These are phyloP conservation scores for Anthophora plumipes DNA, from an alignment of 2,888 invertebrate species.

Conservation along the genomic window DNA sequence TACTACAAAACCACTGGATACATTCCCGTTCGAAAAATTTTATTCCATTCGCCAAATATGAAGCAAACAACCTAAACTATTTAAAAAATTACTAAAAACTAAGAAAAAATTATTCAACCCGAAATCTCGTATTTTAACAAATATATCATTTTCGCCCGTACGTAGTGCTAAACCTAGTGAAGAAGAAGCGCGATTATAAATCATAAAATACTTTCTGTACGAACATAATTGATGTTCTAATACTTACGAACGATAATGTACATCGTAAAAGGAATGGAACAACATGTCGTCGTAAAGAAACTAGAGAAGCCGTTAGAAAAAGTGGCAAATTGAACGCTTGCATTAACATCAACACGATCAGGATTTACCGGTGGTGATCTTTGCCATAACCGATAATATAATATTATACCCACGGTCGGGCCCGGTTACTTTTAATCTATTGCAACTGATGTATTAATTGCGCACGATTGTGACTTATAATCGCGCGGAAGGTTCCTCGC, in stretches of 20 bases:
- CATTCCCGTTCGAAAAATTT: too few species aligned
- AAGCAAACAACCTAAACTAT: background rate
- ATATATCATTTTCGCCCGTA: too few species aligned
- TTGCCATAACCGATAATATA: slow-evolving; percentile 41
- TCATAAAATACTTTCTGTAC: too few species aligned
- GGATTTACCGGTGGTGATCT: slow-evolving; percentile 48
- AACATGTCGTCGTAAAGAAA: background rate
- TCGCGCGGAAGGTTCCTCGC: slow-evolving; percentile 2
- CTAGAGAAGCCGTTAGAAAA: background rate
- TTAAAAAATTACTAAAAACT: background rate
- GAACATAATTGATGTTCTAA: too few species aligned
- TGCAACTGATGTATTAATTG: slow-evolving; percentile 49
- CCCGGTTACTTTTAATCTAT: slow-evolving; percentile 32
- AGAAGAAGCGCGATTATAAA: too few species aligned
- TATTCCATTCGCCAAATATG: too few species aligned
- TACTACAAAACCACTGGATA: too few species aligned
- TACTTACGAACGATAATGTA: too few species aligned
- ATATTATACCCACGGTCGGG: background rate
- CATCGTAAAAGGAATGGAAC: background rate
- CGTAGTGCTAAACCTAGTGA: too few species aligned
- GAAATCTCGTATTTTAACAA: too few species aligned
- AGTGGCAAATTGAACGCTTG: background rate
- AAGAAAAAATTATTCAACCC: too few species aligned
- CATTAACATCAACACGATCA: slow-evolving; percentile 20
- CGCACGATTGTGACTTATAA: slow-evolving; percentile 42